Percentiles rank a stretch among this genome's conserved stretches.
These are phyloP conservation scores for Sycophila texana DNA, from an alignment of 2,888 invertebrate species.

Conservation along the genomic window DNA sequence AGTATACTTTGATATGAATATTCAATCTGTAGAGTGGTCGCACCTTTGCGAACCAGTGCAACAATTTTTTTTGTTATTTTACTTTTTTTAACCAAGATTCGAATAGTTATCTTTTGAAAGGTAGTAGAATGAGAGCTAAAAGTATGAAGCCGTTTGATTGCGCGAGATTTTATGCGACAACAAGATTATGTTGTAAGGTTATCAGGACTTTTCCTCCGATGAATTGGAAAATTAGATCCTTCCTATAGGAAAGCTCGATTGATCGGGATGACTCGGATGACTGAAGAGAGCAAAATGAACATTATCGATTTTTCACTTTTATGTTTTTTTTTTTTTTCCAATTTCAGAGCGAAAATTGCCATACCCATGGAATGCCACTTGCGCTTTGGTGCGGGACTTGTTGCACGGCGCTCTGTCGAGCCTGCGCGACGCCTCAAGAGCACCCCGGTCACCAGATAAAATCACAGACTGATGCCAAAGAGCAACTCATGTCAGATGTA, in stretches of 20 bases:
- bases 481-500: conserved; percentile 81
- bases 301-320: conserved; percentile 1
- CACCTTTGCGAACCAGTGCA: too few relatives aligned
- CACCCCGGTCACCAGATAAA: conserved; percentile 83
- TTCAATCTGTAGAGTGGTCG: too few relatives aligned
- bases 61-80: too few relatives aligned
- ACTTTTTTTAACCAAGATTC: too few relatives aligned
- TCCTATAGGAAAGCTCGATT: background rate
- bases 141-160: conserved; percentile 64
- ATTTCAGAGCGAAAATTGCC: conserved; percentile 81
- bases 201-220: conserved; percentile 26
- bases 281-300: background rate
- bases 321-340: background rate
- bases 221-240: background rate
- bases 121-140: conserved; percentile 28
- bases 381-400: conserved; percentile 85
- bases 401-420: conserved; percentile 81
- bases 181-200: conserved; percentile 64
- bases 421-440: conserved; percentile 82
- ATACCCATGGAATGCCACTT: conserved; percentile 84
- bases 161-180: conserved; percentile 62
- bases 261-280: background rate
- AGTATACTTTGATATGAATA: too few relatives aligned
- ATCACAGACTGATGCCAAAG: conserved; percentile 82
- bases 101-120: background rate